These are phyloP conservation scores for Lithophane leautieri DNA, from an alignment of 2,888 invertebrate genomes.

Conservation along the genomic window DNA sequence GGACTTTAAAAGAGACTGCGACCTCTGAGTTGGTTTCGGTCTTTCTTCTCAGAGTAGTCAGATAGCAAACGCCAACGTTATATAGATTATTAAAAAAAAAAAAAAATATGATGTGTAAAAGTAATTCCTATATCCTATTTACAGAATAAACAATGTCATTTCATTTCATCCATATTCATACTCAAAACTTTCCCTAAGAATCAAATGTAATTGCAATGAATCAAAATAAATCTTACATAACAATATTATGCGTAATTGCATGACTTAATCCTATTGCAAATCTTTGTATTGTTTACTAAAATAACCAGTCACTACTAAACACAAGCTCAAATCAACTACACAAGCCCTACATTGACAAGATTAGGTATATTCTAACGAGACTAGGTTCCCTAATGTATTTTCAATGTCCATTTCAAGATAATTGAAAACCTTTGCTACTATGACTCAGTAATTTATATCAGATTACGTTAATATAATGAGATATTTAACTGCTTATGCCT, in stretches of 20 bases:
- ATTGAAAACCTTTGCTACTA: conserved; percentile 48
- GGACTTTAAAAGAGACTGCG: no score
- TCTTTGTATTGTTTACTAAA: conserved; percentile 8
- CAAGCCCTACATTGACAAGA: conserved; percentile 36
- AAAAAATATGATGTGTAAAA: no score
- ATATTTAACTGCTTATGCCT: conserved; percentile 25
- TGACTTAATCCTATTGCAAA: background rate
- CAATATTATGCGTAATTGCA: background rate
- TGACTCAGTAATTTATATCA: conserved; percentile 44
- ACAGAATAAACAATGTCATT: no score
- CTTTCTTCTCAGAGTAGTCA: no score
- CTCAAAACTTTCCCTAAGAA: background rate
- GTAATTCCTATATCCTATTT: no score
- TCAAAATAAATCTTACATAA: background rate
- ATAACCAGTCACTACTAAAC: conserved; percentile 1
- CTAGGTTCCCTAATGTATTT: conserved; percentile 56
- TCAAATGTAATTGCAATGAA: background rate
- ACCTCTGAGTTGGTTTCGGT: no score
- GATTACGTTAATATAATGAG: conserved; percentile 27
- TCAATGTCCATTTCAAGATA: conserved; percentile 57
- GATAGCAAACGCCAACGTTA: no score
- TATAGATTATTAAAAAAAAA: no score
- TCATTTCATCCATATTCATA: background rate
- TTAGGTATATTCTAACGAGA: conserved; percentile 39
- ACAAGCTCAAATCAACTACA: conserved; percentile 28